Evolutionary conservation across 2,888 invertebrate genomes (phyloP), one percentile per base, ranked within the genome.

Genomic region (Horisme vitalbata): DNA sequence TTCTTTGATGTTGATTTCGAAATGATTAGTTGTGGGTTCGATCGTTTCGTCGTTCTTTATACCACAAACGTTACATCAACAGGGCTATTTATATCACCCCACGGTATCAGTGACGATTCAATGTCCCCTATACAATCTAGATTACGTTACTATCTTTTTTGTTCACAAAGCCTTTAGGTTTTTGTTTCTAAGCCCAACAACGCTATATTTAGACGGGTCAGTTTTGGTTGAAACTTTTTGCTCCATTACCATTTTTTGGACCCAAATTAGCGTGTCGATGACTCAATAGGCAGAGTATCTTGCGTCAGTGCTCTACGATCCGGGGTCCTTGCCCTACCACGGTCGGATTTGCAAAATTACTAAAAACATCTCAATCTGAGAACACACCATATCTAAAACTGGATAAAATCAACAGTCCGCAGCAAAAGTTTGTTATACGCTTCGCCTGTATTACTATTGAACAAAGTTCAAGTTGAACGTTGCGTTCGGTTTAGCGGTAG

Each of bases 1-100:
- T 57, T 46, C 38, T 53, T 58, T 58, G 55, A 58, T 55, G 58
- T 54, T 54, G 52, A 56, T 50, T 59, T 50, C 49, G 53, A 45
- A 45, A 49, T 53, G 49, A 50, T 54, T 47, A 43, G 50, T 54
- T 53, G 52, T 49, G 32, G 15, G 37, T 38, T 47, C 43, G 44
- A 50, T 48, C 37, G 48, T 46, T 41, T 33, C 24, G 48, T 49
- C 47, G 26, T 26, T 21, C 45, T 47, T 52, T 52, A 52, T 52
- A 52, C 51, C 30, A 41, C 41, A 11, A 28, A 34, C 24, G 24
- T 31, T 31, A 44, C 32, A 36, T 20, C 36, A 44, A 20, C 14
- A 18, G 21, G 26, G 26, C 26, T 23, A 38, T 33, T 45, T 33
- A 37, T 27, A 32, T 43, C 37, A 21, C 38, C 39, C 38, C 31